Percentiles rank a stretch among this genome's conserved stretches.
Evolutionary conservation across 2,113 vertebrate species (phyloP).

Genomic region (Oreotrochilus melanogaster): DNA sequence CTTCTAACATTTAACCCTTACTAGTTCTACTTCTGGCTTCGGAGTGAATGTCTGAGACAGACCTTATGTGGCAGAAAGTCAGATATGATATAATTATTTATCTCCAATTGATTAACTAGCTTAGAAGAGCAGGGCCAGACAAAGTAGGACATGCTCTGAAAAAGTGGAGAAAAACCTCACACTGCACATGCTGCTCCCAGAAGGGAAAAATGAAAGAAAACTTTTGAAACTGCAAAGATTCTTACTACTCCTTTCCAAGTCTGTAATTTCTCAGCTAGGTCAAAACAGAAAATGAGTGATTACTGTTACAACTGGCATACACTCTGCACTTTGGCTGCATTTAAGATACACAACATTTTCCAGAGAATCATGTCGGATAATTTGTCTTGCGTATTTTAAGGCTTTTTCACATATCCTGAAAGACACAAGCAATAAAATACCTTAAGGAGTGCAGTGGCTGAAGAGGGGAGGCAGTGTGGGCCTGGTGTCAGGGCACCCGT

Average conservation of each 20-base stretch:
- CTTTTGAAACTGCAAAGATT: slow-evolving; percentile 44
- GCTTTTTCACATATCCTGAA: slow-evolving; percentile 55
- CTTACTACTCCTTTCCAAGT: slow-evolving; percentile 30
- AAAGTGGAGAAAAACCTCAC: neutral
- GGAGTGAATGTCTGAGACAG: neutral
- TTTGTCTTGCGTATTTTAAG: slow-evolving; percentile 69
- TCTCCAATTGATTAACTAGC: neutral
- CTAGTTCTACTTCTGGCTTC: neutral
- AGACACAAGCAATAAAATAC: slow-evolving; percentile 61
- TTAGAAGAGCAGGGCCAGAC: neutral
- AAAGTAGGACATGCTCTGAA: neutral
- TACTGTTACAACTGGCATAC: slow-evolving; percentile 69
- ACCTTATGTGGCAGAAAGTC: neutral
- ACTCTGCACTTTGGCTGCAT: slow-evolving; percentile 62
- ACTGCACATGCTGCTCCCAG: neutral
- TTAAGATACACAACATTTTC: slow-evolving; percentile 67
- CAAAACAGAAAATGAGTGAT: slow-evolving; percentile 73
- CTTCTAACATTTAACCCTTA: slow-evolving; percentile 27
- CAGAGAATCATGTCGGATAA: slow-evolving; percentile 57
- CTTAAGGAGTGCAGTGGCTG: slow-evolving; percentile 37
- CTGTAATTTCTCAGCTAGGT: slow-evolving; percentile 67
- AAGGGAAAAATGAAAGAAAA: slow-evolving; percentile 22
- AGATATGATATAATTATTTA: neutral
- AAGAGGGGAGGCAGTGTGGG: neutral
- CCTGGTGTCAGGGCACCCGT: neutral